Evolutionary conservation across 1,140 invertebrate genomes (phyloP), one percentile per base, ranked within the genome.

Genomic region (Rhynchophorus ferrugineus): DNA sequence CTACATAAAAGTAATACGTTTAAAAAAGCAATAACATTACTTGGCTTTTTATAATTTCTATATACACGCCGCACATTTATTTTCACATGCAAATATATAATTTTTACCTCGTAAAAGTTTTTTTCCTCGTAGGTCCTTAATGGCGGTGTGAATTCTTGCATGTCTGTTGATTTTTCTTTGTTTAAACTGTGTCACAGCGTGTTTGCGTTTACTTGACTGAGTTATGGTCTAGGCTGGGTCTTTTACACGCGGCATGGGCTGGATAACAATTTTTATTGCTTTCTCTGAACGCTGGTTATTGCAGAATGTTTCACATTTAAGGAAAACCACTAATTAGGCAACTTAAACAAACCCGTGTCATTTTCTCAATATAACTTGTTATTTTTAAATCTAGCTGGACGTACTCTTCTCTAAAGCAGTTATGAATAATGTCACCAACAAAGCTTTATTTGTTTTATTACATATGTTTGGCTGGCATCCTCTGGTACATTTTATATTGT

Each of bases 111-210:
- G 24, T 29, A 29, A 29, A 29, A 29, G 24, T 29, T 29, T 6
- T 29, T 29, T 29, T 11, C 11, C 5, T 29, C 5, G 5, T 5
- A 6, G 24, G 24, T 29, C 24, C 11, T 29, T 29, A 29, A 29
- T 29, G 24, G 24, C 24, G 11, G 48, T 50, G 48, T 44, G 48
- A 50, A 37, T 50, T 53, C 43, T 53, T 53, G 43, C 50, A 41
- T 46, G 44, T 43, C 44, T 53, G 50, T 53, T 53, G 50, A 46
- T 53, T 53, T 53, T 53, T 41, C 50, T 16, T 53, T 53, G 44
- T 53, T 53, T 53, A 53, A 53, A 39, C 50, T 53, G 44, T 53
- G 50, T 53, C 50, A 53, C 37, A 41, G 34, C 36, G 39, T 44
- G 43, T 53, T 53, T 53, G 24, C 22, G n/a, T 53, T 53, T 21